These are phyloP conservation scores for Ostrea denselamellosa DNA, from an alignment of 1,140 invertebrate species.

Conservation along the genomic window DNA sequence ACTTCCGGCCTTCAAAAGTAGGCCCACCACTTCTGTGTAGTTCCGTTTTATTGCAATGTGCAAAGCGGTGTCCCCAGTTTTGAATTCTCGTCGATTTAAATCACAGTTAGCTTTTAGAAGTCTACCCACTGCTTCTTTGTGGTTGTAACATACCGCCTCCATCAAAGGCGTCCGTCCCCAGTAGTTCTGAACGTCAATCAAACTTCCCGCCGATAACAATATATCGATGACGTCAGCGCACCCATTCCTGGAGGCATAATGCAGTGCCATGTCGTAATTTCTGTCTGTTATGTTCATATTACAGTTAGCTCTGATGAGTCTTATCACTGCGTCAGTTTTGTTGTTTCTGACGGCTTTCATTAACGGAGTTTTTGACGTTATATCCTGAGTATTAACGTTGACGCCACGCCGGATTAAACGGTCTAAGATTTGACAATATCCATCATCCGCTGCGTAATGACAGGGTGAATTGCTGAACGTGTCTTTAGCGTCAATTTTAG, in stretches of 20 bases:
- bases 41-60: slow-evolving; percentile 81
- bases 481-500: slow-evolving; percentile 76
- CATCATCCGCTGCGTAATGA: slow-evolving; percentile 78
- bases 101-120: slow-evolving; percentile 74
- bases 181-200: slow-evolving; percentile 78
- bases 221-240: slow-evolving; percentile 74
- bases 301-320: slow-evolving; percentile 72
- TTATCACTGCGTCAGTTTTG: slow-evolving; percentile 75
- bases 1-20: slow-evolving; percentile 80
- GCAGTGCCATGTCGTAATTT: slow-evolving; percentile 96
- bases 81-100: slow-evolving; percentile 76
- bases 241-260: slow-evolving; percentile 80
- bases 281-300: slow-evolving; percentile 96
- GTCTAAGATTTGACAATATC: slow-evolving; percentile 76
- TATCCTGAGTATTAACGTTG: slow-evolving; percentile 77
- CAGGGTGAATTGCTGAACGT: slow-evolving; percentile 78
- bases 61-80: slow-evolving; percentile 79
- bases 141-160: slow-evolving; percentile 79
- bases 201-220: slow-evolving; percentile 72
- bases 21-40: slow-evolving; percentile 81
- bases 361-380: slow-evolving; percentile 78
- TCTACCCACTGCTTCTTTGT: slow-evolving; percentile 74
- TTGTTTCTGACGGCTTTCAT: slow-evolving; percentile 79
- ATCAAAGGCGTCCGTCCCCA: slow-evolving; percentile 78
- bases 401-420: slow-evolving; percentile 74